Conservation (phyloP, 2,113 vertebrate species). For the Myiagra hebetior region DNA sequence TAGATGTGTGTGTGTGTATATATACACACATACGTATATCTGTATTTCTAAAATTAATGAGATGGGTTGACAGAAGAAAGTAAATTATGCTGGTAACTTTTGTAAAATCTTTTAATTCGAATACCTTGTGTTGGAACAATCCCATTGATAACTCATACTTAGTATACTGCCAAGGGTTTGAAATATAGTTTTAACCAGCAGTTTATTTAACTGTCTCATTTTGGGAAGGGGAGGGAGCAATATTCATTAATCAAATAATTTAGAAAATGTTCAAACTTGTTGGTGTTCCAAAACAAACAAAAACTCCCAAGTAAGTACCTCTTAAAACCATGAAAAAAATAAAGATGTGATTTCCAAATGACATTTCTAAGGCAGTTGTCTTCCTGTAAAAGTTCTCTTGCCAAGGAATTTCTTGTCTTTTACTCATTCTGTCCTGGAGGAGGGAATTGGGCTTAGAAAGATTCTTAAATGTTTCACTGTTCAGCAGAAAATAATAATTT, state of each 20-base stretch:
- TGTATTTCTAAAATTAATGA: background rate
- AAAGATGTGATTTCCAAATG: conserved; percentile 58
- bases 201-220: background rate
- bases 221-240: background rate
- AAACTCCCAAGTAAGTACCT: conserved; percentile 61
- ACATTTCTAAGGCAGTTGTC: conserved; percentile 75
- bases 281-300: conserved; percentile 62
- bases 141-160: background rate
- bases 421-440: conserved; percentile 63
- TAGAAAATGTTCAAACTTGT: conserved; percentile 51
- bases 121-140: conserved; percentile 40
- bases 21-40: too few species aligned
- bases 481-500: conserved; percentile 67
- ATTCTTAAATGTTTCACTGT: conserved; percentile 66
- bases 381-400: conserved; percentile 82
- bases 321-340: conserved; percentile 50
- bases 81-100: conserved; percentile 48
- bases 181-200: conserved; percentile 45
- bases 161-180: conserved; percentile 35
- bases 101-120: conserved; percentile 50
- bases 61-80: conserved; percentile 29
- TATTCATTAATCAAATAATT: conserved; percentile 37
- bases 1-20: background rate
- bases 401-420: conserved; percentile 76
- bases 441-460: conserved; percentile 64